Evolutionary conservation across 1,140 invertebrate genomes (phyloP), one percentile per base, ranked within the genome.

Genomic region (Kradibia gibbosae): DNA sequence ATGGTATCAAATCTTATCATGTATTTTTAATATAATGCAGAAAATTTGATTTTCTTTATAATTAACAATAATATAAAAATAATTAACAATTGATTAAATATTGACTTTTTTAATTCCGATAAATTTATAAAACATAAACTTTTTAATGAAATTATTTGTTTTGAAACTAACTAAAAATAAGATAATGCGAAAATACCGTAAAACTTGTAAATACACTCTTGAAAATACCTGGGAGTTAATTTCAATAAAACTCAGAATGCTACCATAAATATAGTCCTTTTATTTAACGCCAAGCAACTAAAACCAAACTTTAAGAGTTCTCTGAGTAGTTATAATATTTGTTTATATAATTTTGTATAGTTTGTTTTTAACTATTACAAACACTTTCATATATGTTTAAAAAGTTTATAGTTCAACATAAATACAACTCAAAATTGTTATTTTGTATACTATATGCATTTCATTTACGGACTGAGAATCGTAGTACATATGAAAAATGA

Each of bases 101-200:
- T 78, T 78, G 50, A 67, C 53, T 67, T 67, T 22, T 25, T 77
- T 17, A 17, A 77, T 70, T 79, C 42, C 34, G 34, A 60, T 1
- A 55, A 36, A 73, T 76, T 75, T 55, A 76, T 75, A 76, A 76
- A 81, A 48, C 75, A n/a, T 20, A 34, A 82, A 78, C 55, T 80
- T 80, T 80, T 80, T 80, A 83, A 79, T 80, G 77, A 80, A 80
- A 53, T 71, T 83, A 83, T 83, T 71, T 76, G 62, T 72, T 83
- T 53, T 25, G n/a, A 57, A 82, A 76, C 25, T 60, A 48, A 48
- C 42, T 57, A 57, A 25, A 82, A 79, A 67, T 57, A 70, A 75
- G 71, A 34, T 74, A 67, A 82, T 75, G 28, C 57, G 48, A 39
- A 82, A 79, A 82, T 39, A 34, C 57, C 53, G 42, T 34, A 53